Percentiles rank a stretch among this genome's conserved stretches.
These are phyloP conservation scores for Patella vulgata DNA, from an alignment of 1,140 invertebrate species.

Conservation along the genomic window DNA sequence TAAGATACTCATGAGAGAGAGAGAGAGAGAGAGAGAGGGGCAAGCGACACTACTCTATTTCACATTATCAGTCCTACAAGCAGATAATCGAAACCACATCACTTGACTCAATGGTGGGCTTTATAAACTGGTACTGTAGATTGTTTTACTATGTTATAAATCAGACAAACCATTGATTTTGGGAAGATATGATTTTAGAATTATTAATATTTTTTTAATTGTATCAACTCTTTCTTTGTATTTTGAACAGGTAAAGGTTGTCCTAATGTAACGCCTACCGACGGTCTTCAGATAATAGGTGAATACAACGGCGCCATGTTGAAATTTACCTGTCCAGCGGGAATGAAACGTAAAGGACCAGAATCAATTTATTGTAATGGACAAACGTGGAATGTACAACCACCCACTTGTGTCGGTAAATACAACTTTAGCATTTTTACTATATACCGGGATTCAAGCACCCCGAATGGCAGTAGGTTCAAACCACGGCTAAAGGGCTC, in stretches of 20 bases:
- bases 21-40: neutral
- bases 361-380: constrained; percentile 28
- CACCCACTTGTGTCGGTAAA: constrained; percentile 24
- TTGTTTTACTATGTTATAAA: neutral
- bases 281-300: constrained; percentile 12
- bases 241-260: constrained; percentile 22
- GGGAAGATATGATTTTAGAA: too few relatives aligned
- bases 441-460: too few relatives aligned
- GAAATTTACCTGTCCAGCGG: constrained; percentile 24
- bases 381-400: constrained; percentile 15
- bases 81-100: too few relatives aligned
- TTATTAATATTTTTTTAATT: neutral
- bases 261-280: constrained; percentile 5
- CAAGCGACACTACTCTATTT: neutral
- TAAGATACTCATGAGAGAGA: too few relatives aligned
- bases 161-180: too few relatives aligned
- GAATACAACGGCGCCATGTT: constrained; percentile 25
- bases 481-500: too few relatives aligned
- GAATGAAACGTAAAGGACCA: constrained; percentile 24
- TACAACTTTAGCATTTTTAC: too few relatives aligned
- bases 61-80: too few relatives aligned
- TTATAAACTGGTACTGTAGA: too few relatives aligned
- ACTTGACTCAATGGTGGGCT: too few relatives aligned
- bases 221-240: too few relatives aligned
- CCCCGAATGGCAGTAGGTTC: too few relatives aligned